phyloP scores from a whole-genome alignment of 2,113 vertebrate genomes.

The Himantopus leucocephalus region DNA sequence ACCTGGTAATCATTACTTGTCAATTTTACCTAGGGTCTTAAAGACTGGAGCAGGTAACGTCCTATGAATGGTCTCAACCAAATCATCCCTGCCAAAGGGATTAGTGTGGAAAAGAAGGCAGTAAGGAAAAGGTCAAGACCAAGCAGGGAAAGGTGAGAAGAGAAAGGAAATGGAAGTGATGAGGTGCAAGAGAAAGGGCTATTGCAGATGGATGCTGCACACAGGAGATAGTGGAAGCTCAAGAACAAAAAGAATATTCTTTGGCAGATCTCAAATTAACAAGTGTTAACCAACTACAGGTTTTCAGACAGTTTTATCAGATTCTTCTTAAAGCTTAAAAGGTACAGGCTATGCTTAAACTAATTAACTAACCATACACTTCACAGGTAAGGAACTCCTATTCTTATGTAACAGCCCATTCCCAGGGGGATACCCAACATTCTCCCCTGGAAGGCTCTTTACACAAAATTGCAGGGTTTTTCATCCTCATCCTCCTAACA shows the following conservation, averaged over 20 bases:
- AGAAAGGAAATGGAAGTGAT: not conserved
- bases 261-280: not conserved
- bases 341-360: not conserved
- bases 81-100: not conserved
- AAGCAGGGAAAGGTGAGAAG: not conserved
- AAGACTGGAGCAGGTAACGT: too few relatives aligned
- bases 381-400: not conserved
- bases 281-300: not conserved
- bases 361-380: not conserved
- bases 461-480: not conserved
- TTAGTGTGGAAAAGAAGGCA: not conserved
- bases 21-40: not conserved
- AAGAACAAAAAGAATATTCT: not conserved
- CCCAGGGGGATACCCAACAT: not conserved
- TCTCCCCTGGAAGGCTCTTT: not conserved
- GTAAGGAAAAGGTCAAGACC: not conserved
- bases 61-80: not conserved
- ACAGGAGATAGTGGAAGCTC: not conserved
- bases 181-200: not conserved
- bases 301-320: not conserved
- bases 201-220: not conserved
- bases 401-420: not conserved
- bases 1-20: not conserved
- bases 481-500: not conserved
- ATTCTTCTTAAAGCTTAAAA: not conserved